phyloP scores from a whole-genome alignment of 37 sponge, comb jelly and placozoan genomes.

The Aphrocallistes beatrix region DNA sequence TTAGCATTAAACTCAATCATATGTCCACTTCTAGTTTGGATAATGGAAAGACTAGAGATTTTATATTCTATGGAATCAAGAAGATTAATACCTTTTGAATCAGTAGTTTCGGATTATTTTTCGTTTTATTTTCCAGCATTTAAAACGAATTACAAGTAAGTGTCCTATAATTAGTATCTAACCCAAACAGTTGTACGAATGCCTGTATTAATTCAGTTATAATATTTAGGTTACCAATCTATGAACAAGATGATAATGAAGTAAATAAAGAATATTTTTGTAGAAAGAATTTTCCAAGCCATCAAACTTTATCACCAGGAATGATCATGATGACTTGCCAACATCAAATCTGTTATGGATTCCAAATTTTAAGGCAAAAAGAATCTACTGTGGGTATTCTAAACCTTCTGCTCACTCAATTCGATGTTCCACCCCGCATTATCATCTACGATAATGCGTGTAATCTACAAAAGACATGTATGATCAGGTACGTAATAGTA shows the following conservation, averaged over 20 bases:
- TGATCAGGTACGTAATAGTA: no score
- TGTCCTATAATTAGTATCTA: no score
- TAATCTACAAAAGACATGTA: background rate
- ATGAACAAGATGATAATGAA: background rate
- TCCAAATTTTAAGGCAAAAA: background rate
- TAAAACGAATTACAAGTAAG: background rate
- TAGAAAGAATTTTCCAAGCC: background rate
- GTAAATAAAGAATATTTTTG: background rate
- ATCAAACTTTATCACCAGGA: background rate
- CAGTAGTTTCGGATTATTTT: background rate
- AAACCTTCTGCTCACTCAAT: background rate
- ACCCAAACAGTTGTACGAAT: no score
- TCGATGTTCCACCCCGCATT: background rate
- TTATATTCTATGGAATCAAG: background rate
- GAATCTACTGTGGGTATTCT: background rate
- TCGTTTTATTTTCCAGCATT: background rate
- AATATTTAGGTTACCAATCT: background rate
- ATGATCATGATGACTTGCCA: background rate
- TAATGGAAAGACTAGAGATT: background rate
- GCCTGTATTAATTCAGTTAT: no score
- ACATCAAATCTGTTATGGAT: background rate
- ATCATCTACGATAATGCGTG: conserved; percentile 7
- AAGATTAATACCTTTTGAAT: background rate
- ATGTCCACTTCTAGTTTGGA: background rate
- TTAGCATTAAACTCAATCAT: background rate